phyloP scores from a whole-genome alignment of 2,113 vertebrate species.

The Neopipo cinnamomea region DNA sequence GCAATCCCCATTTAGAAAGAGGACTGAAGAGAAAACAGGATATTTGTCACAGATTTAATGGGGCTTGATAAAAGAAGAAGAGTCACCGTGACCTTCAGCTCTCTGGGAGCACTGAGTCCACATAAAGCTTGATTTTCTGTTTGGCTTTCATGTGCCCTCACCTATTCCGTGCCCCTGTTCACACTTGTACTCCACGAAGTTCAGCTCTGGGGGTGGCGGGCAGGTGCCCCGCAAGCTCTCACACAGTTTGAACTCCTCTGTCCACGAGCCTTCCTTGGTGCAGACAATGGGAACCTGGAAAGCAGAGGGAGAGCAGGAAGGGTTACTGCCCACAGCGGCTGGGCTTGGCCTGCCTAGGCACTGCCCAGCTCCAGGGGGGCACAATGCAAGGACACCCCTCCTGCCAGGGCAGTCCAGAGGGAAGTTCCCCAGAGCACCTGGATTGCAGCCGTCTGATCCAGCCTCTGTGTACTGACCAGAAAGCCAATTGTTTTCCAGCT shows the following conservation, averaged over 20 bases:
- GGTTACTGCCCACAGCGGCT: rapidly evolving
- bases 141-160: conserved; percentile 48
- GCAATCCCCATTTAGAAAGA: background rate
- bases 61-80: background rate
- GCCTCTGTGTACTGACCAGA: background rate
- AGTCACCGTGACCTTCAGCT: background rate
- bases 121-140: background rate
- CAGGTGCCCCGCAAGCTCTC: conserved; percentile 83
- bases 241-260: conserved; percentile 86
- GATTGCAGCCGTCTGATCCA: background rate
- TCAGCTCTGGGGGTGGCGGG: conserved; percentile 72
- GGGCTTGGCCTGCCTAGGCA: background rate
- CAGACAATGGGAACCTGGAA: conserved; percentile 83
- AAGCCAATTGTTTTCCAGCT: background rate
- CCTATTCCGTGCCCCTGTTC: conserved; percentile 83
- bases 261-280: conserved; percentile 89
- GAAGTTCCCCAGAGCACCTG: background rate
- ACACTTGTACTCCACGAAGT: conserved; percentile 89
- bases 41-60: background rate
- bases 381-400: background rate
- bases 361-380: rapidly evolving
- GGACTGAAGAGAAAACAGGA: background rate
- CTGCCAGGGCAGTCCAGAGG: background rate
- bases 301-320: background rate
- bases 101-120: background rate